Evolutionary conservation across 2,888 invertebrate species (phyloP).

Genomic region (Lysandra coridon): DNA sequence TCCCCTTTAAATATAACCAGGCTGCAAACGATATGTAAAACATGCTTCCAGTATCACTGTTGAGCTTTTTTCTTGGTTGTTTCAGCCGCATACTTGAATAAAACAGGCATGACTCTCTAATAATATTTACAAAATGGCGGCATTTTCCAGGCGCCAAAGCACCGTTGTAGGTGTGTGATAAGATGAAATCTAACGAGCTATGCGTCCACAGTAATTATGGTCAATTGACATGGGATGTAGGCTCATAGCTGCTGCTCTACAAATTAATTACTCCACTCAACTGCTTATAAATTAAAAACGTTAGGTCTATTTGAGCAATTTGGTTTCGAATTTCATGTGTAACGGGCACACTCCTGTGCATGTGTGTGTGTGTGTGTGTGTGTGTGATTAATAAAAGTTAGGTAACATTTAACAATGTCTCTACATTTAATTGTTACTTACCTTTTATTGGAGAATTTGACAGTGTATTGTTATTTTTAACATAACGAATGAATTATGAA

Average conservation of each 20-base stretch:
- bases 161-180: not conserved
- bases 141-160: not conserved
- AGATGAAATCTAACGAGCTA: slow-evolving; percentile 6
- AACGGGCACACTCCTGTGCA: not conserved
- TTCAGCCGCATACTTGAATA: not conserved
- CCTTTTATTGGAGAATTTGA: too few relatives aligned
- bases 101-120: too few relatives aligned
- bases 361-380: too few relatives aligned
- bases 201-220: slow-evolving; percentile 12
- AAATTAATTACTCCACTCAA: slow-evolving; percentile 22
- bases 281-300: not conserved
- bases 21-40: too few relatives aligned
- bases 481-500: too few relatives aligned
- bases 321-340: slow-evolving; percentile 3
- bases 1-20: too few relatives aligned
- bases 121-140: not conserved
- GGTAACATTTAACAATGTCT: too few relatives aligned
- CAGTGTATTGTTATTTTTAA: too few relatives aligned
- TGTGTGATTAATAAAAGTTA: too few relatives aligned
- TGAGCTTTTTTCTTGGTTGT: not conserved
- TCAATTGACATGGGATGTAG: slow-evolving; percentile 28
- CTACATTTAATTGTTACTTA: too few relatives aligned
- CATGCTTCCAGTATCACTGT: too few relatives aligned
- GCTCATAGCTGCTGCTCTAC: not conserved
- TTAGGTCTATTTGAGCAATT: not conserved